Evolutionary conservation across 2,113 vertebrate species (phyloP).

Genomic region (Passer montanus): DNA sequence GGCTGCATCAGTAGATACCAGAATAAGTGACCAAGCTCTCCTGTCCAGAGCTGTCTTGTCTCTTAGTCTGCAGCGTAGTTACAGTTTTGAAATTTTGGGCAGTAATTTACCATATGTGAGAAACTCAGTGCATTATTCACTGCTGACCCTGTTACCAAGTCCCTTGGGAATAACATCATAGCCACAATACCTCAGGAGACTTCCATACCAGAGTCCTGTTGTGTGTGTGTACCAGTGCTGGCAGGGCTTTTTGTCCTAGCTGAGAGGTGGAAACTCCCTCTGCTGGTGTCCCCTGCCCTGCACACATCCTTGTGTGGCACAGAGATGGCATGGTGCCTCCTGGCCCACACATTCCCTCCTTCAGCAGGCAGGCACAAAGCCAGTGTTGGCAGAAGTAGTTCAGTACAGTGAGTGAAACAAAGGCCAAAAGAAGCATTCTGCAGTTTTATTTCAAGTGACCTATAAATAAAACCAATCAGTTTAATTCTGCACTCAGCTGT

Average conservation of each 20-base stretch:
- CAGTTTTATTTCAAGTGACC: neutral
- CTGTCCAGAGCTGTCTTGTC: neutral
- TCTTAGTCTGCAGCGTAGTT: neutral
- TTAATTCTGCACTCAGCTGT: neutral
- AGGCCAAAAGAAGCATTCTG: neutral
- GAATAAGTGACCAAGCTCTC: neutral
- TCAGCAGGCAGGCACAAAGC: neutral
- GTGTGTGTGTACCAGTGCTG: neutral
- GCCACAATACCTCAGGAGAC: neutral
- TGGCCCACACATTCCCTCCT: neutral
- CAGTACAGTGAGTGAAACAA: neutral
- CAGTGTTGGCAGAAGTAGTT: neutral
- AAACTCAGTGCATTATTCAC: neutral
- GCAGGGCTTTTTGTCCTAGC: neutral
- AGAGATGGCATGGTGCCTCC: neutral
- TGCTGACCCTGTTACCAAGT: neutral
- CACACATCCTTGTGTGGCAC: neutral
- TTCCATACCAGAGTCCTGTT: neutral
- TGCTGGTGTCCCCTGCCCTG: neutral
- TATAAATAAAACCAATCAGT: conserved; percentile 8
- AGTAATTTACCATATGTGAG: neutral
- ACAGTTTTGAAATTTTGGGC: neutral
- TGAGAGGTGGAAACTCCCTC: neutral
- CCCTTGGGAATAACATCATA: neutral
- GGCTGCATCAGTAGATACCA: neutral